Evolutionary conservation across 2,797 vertebrate genomes (phyloP).

Genomic region (Pangasius djambal): DNA sequence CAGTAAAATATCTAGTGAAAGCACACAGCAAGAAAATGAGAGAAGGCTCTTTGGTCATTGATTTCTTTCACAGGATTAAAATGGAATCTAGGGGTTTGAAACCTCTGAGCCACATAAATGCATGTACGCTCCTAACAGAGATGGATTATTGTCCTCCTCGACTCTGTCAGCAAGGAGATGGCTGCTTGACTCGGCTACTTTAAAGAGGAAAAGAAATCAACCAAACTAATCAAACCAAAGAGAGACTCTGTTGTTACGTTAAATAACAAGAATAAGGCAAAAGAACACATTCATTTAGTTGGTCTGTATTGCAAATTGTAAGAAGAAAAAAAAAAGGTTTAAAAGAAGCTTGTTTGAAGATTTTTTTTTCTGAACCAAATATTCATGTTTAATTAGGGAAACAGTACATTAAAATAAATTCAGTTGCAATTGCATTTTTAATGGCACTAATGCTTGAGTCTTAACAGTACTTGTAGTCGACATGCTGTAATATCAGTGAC

Average conservation of each 20-base stretch:
- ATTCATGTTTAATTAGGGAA: too few species aligned
- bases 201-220: not conserved
- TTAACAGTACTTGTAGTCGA: not conserved
- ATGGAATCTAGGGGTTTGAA: conserved; percentile 31
- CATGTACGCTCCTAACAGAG: conserved; percentile 10
- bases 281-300: too few species aligned
- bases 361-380: not conserved
- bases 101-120: conserved; percentile 22
- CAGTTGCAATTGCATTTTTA: not conserved
- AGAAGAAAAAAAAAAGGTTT: too few species aligned
- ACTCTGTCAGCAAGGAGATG: conserved; percentile 8
- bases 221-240: not conserved
- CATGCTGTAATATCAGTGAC: conserved; percentile 15
- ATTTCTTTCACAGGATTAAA: conserved; percentile 30
- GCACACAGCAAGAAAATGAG: not conserved
- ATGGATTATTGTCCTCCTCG: conserved; percentile 25
- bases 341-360: not conserved
- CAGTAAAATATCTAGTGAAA: not conserved
- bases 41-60: conserved; percentile 12
- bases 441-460: not conserved
- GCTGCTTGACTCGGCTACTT: not conserved
- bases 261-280: not conserved
- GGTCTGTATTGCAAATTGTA: not conserved
- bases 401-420: not conserved
- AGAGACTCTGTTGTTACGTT: not conserved